These are phyloP conservation scores for Eutolmus rufibarbis DNA, from an alignment of 2,888 invertebrate genomes.

Conservation along the genomic window DNA sequence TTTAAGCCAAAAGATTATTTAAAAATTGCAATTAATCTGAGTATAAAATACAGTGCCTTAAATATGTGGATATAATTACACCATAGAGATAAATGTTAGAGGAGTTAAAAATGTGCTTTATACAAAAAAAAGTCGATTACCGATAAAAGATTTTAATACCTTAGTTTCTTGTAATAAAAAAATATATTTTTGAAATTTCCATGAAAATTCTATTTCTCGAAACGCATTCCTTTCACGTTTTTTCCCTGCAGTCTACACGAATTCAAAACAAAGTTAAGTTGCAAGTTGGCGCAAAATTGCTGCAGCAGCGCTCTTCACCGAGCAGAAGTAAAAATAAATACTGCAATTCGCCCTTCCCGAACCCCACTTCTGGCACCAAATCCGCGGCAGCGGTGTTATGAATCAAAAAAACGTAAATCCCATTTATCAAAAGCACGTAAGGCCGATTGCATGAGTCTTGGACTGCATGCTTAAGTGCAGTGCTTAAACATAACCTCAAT, in stretches of 20 bases:
- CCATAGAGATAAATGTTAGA: no score
- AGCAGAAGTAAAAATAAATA: not conserved
- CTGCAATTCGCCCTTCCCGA: not conserved
- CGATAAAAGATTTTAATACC: not conserved
- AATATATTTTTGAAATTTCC: not conserved
- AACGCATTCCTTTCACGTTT: not conserved
- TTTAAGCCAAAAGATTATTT: no score
- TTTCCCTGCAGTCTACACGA: not conserved
- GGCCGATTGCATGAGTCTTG: not conserved
- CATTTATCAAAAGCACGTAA: slow-evolving; percentile 32
- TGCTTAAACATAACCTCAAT: slow-evolving; percentile 21
- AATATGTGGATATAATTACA: no score
- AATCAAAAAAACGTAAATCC: slow-evolving; percentile 16
- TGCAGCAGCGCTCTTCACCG: not conserved
- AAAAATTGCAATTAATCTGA: no score
- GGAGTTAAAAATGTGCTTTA: no score
- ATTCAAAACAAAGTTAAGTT: not conserved
- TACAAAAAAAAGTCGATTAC: not conserved
- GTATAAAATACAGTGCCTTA: no score
- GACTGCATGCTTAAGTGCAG: not conserved
- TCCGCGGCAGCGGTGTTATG: not conserved
- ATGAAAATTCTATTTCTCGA: not conserved
- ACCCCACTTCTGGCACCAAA: not conserved
- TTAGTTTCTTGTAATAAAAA: not conserved
- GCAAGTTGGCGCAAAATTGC: not conserved